phyloP scores from a whole-genome alignment of 2,113 vertebrate species.

The Pterocles burchelli region DNA sequence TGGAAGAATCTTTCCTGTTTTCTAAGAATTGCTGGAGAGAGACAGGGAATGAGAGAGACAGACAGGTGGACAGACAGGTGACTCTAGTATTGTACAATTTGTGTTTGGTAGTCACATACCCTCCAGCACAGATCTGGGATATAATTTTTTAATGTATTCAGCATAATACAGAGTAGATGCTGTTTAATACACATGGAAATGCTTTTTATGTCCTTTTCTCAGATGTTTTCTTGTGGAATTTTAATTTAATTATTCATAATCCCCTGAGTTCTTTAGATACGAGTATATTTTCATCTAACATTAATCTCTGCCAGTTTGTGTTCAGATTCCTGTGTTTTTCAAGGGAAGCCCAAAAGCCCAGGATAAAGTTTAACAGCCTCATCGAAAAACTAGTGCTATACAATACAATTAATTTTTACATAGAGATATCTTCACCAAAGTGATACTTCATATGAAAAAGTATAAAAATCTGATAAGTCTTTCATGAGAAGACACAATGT shows the following conservation, averaged over 20 bases:
- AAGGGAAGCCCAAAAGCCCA: not conserved
- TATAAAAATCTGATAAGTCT: not conserved
- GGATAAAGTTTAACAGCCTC: not conserved
- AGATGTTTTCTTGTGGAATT: not conserved
- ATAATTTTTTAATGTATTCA: constrained; percentile 8
- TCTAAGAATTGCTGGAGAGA: not conserved
- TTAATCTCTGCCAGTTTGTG: not conserved
- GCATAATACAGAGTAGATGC: not conserved
- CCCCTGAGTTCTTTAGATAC: not conserved
- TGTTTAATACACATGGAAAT: constrained; percentile 9
- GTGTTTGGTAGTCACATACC: not conserved
- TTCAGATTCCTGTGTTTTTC: not conserved
- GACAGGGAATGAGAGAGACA: not conserved
- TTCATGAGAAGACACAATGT: not conserved
- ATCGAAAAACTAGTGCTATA: not conserved
- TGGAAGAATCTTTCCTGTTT: not conserved
- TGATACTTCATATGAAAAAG: not conserved
- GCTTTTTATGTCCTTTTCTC: not conserved
- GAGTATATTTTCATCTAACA: not conserved
- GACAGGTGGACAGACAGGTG: not conserved
- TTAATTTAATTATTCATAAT: constrained; percentile 4
- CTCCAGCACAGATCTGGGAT: not conserved
- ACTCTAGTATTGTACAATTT: not conserved
- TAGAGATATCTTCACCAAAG: not conserved
- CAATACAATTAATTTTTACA: not conserved